phyloP scores from a whole-genome alignment of 2,797 vertebrate species.

The Rhynchotus rufescens region DNA sequence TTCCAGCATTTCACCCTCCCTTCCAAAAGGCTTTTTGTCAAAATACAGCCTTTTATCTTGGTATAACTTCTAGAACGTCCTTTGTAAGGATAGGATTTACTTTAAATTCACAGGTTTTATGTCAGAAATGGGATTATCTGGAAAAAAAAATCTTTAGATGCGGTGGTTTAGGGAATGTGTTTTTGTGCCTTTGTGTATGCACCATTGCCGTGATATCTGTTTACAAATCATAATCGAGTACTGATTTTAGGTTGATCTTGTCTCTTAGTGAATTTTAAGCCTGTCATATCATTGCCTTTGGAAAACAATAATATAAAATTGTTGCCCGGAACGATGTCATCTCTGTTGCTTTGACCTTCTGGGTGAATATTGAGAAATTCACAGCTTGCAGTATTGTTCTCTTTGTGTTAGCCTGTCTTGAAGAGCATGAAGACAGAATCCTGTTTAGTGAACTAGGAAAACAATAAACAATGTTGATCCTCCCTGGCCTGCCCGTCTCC shows the following conservation, averaged over 20 bases:
- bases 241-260: background rate
- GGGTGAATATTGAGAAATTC: background rate
- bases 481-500: background rate
- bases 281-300: background rate
- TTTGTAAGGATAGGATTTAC: background rate
- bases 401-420: background rate
- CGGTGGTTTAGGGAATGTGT: background rate
- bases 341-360: background rate
- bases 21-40: background rate
- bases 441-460: background rate
- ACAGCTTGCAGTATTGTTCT: background rate
- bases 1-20: background rate
- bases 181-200: background rate
- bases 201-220: background rate
- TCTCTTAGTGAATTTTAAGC: background rate
- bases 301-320: background rate
- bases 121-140: background rate
- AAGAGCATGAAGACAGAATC: background rate
- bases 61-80: background rate
- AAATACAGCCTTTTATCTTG: background rate
- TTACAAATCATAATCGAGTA: background rate
- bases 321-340: too few species aligned
- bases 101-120: background rate
- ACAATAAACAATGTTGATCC: background rate
- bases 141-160: constrained; percentile 1